Evolutionary conservation across 2,888 invertebrate genomes (phyloP), one percentile per base, ranked within the genome.

Genomic region (Eupsilia transversa): DNA sequence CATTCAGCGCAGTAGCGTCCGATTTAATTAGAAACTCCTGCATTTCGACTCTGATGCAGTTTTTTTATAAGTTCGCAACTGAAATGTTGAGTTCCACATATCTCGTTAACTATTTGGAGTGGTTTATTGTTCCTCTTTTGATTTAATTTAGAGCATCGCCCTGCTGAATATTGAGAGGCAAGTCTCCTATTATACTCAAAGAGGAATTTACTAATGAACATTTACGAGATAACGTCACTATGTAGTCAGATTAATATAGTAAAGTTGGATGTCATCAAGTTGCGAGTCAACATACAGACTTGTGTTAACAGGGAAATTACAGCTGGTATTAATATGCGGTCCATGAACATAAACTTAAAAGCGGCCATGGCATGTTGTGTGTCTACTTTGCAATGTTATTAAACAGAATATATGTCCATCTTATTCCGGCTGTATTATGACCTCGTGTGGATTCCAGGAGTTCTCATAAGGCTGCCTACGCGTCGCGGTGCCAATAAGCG

Each of bases 1-100:
- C 86, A 87, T 89, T 87, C 90, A 90, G 87, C 87, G 87, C 91
- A 88, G 90, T 91, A 89, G 89, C 86, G 90, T 90, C 85, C 82
- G 86, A 87, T 91, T 92, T 91, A 92, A 92, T 93, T 92, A 91
- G 89, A 87, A 88, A 88, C 81, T 83, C 86, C 88, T 87, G 81
- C 87, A 89, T 86, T 85, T 86, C 85, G 80, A 81, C 85, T 87
- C 85, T 79, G 84, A 88, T 78, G 77, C 77, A 72, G 74, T 74
- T 79, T 87, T 80, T 85, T 84, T 86, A 74, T 78, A 65, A 66
- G 60, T 67, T 74, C 30, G 52, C 72, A 72, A 79, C 76, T 63
- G 61, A 72, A 79, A 73, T 74, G 68, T 83, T 57, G 54, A 72
- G 66, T 35, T 79, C 65, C 75, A 70, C 59, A 77, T 79, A 72